Conservation (phyloP, 1,140 invertebrate species). For the Zaprionus taronus region DNA sequence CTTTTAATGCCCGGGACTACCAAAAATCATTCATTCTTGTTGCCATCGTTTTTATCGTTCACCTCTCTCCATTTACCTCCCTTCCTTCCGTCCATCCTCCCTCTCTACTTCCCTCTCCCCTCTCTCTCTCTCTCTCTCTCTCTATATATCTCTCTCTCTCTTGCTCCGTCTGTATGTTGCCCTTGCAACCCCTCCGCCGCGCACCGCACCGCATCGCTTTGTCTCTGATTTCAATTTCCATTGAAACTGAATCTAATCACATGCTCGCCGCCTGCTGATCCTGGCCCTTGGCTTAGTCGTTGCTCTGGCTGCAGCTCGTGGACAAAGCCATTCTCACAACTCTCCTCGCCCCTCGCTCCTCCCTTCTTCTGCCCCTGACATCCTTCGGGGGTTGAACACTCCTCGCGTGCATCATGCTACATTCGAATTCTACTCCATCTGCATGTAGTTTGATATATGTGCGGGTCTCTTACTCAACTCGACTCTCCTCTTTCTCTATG, state of each 20-base stretch:
- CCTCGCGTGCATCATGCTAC: constrained; percentile 52
- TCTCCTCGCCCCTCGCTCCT: not conserved
- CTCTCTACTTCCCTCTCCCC: not conserved
- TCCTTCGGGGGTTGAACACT: constrained; percentile 30
- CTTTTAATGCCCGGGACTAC: constrained; percentile 26
- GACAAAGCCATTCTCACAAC: constrained; percentile 27
- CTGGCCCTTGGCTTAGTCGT: constrained; percentile 38
- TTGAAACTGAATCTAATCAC: constrained; percentile 83
- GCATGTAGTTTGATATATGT: constrained; percentile 55
- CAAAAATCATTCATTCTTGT: constrained; percentile 43
- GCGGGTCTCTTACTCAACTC: constrained; percentile 12
- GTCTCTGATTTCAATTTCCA: constrained; percentile 82
- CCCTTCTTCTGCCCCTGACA: not conserved
- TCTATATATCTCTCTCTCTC: not conserved
- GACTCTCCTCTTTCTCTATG: not conserved
- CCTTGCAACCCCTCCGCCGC: constrained; percentile 61
- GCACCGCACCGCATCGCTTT: constrained; percentile 40
- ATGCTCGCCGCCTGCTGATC: constrained; percentile 72
- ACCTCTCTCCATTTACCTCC: constrained; percentile 10
- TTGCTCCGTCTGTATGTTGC: not conserved
- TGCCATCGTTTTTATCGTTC: constrained; percentile 26
- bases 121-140: not conserved
- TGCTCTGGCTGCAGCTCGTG: constrained; percentile 20
- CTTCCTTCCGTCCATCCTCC: not conserved
- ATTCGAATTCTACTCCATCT: constrained; percentile 59